Conservation (phyloP, 2,113 vertebrate species). For the Neodontobutis hainanensis region DNA sequence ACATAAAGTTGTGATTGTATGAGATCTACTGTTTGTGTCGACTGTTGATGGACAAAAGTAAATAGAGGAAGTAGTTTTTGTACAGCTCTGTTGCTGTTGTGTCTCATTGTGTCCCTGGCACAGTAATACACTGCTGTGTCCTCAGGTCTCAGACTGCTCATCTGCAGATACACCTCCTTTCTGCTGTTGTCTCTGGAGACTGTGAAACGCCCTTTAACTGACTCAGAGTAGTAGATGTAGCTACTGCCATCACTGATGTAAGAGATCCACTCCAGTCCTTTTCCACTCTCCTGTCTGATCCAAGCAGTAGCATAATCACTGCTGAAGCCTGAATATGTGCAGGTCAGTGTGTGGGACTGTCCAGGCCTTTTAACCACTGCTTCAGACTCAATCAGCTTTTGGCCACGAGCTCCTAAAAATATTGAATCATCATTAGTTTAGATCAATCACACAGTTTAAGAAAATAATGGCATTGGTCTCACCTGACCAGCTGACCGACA, state of each 20-base stretch:
- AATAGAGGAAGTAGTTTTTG: too few species aligned
- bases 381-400: neutral
- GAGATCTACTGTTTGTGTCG: too few species aligned
- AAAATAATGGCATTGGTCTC: neutral
- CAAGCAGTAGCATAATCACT: neutral
- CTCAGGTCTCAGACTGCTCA: too few species aligned
- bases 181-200: too few species aligned
- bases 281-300: neutral
- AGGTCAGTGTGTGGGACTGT: neutral
- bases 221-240: neutral
- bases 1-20: too few species aligned
- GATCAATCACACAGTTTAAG: neutral
- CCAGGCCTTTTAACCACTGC: neutral
- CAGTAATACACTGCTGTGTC: too few species aligned
- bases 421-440: neutral
- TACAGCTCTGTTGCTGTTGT: too few species aligned
- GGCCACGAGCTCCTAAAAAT: neutral
- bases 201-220: neutral
- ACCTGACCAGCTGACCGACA: neutral
- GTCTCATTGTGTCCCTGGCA: too few species aligned
- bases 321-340: neutral
- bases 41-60: too few species aligned
- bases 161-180: too few species aligned
- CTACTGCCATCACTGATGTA: neutral
- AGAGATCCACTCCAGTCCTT: slow-evolving; percentile 5